A percentile compares a stretch with the other conserved stretches of the same genome.
Conservation (phyloP, 2,113 vertebrate species). For the Cinclus cinclus region DNA sequence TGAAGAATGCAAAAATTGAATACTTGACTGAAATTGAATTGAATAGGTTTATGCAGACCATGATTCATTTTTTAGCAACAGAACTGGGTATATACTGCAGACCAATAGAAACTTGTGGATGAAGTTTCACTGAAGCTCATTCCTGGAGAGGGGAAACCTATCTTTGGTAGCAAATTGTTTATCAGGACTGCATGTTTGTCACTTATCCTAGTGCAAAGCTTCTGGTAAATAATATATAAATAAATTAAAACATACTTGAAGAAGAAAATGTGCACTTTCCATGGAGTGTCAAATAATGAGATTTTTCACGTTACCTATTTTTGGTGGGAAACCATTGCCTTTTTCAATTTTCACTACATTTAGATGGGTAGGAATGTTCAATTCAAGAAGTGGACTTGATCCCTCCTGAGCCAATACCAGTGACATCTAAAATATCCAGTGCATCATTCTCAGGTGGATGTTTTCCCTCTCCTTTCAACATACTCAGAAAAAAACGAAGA, state of each 20-base stretch:
- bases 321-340: not conserved
- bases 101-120: not conserved
- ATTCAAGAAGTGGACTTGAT: not conserved
- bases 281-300: not conserved
- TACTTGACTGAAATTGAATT: too few species aligned
- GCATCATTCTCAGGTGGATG: not conserved
- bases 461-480: not conserved
- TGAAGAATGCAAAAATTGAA: not conserved
- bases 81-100: not conserved
- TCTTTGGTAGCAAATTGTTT: not conserved
- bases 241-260: not conserved
- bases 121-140: not conserved
- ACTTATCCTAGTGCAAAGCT: not conserved
- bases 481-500: not conserved
- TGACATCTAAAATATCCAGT: not conserved
- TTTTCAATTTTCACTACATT: not conserved
- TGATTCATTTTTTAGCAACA: not conserved
- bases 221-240: not conserved
- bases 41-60: not conserved
- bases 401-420: not conserved
- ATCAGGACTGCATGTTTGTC: not conserved
- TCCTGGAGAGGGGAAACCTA: not conserved
- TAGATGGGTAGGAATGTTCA: not conserved
- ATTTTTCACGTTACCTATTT: not conserved
- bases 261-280: not conserved